Evolutionary conservation across 2,888 invertebrate species (phyloP).

Genomic region (Drosophila suboccidentalis): DNA sequence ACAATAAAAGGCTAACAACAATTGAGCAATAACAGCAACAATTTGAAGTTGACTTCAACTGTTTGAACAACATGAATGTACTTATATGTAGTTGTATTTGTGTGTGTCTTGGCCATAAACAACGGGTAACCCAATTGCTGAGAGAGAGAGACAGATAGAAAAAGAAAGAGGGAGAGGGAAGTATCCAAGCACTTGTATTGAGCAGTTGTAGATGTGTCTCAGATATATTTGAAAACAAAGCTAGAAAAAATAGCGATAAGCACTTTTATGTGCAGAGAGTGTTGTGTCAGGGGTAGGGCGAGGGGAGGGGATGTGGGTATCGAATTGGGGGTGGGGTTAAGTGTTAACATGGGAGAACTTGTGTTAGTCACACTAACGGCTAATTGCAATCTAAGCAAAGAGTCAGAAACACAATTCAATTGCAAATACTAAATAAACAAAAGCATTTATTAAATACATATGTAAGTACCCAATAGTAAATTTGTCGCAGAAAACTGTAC

Average conservation of each 20-base stretch:
- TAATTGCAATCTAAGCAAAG: constrained; percentile 20
- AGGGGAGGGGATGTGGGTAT: accelerated
- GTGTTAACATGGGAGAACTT: constrained; percentile 1
- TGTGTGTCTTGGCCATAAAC: constrained; percentile 19
- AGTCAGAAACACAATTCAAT: constrained; percentile 4
- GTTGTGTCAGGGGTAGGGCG: neutral
- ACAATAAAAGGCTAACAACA: constrained; percentile 4
- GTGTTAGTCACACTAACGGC: constrained; percentile 29
- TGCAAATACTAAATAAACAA: neutral
- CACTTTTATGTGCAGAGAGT: constrained; percentile 4
- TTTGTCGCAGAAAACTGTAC: too few species aligned
- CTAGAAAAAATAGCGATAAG: constrained; percentile 15
- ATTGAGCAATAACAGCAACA: constrained; percentile 1
- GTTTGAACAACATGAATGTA: constrained; percentile 8
- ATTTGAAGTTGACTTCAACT: neutral
- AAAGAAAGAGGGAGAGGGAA: neutral
- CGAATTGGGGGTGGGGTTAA: neutral
- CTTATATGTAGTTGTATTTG: neutral
- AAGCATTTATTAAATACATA: neutral
- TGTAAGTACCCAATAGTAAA: too few species aligned
- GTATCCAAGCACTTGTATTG: constrained; percentile 6
- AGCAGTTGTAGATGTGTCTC: constrained; percentile 16
- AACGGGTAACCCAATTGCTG: neutral
- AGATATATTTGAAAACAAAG: constrained; percentile 17
- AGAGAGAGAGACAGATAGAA: neutral